Conservation (phyloP, 2,797 vertebrate species). For the Notamacropus eugenii region DNA sequence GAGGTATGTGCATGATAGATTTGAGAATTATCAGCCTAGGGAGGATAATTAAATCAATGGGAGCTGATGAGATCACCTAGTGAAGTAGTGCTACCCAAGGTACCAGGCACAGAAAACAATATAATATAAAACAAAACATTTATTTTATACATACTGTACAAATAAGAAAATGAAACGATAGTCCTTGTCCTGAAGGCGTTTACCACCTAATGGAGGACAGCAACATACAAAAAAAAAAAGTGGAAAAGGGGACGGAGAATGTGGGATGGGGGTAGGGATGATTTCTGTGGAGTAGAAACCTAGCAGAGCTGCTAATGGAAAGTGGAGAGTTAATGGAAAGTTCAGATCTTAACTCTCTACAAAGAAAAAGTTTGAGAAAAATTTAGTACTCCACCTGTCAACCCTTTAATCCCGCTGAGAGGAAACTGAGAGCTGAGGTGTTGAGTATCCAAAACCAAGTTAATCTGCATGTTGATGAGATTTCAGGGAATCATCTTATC, state of each 20-base stretch:
- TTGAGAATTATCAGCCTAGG: not conserved
- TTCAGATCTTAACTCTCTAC: not conserved
- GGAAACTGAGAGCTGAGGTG: not conserved
- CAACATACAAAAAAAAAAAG: not conserved
- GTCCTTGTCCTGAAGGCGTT: not conserved
- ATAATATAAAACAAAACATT: not conserved
- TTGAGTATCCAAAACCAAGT: not conserved
- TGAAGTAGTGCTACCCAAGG: not conserved
- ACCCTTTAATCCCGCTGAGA: not conserved
- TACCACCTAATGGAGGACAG: not conserved
- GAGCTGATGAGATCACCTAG: not conserved
- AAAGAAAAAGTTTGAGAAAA: not conserved
- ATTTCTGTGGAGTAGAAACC: not conserved
- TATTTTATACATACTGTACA: not conserved
- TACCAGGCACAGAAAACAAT: not conserved
- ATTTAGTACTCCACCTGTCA: not conserved
- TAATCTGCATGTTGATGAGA: not conserved
- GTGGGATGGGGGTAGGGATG: not conserved
- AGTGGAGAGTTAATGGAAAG: not conserved
- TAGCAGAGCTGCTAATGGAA: not conserved
- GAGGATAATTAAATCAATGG: not conserved
- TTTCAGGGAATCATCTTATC: not conserved
- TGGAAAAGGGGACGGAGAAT: not conserved
- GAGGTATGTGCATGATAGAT: not conserved
- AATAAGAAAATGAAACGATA: not conserved